A percentile compares a stretch with the other conserved stretches of the same genome.
These are phyloP conservation scores for Rhinogobio ventralis DNA, from an alignment of 2,797 vertebrate genomes.

Conservation along the genomic window DNA sequence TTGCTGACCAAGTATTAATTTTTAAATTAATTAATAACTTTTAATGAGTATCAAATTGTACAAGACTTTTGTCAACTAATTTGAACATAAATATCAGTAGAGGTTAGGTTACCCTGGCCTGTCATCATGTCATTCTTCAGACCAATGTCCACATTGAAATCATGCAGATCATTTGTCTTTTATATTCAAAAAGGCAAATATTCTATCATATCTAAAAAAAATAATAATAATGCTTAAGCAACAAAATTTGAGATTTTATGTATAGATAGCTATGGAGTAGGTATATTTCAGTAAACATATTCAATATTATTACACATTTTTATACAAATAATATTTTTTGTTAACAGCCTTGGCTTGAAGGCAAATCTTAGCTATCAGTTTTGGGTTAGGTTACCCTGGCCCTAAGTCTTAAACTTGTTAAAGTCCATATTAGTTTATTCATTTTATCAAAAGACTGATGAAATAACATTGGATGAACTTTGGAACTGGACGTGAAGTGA, in stretches of 20 bases:
- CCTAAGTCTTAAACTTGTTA: background rate
- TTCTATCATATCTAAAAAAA: too few relatives aligned
- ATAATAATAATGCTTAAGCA: too few relatives aligned
- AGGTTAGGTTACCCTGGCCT: constrained; percentile 50
- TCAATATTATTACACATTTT: background rate
- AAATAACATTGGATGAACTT: background rate
- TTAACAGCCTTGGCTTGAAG: background rate
- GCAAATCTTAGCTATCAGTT: background rate
- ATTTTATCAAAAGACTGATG: background rate
- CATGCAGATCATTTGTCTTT: background rate
- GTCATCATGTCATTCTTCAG: background rate
- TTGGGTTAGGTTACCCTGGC: constrained; percentile 5
- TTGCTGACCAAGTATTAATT: constrained; percentile 32
- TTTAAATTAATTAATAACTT: constrained; percentile 49
- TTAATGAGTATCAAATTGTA: background rate
- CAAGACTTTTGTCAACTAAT: background rate
- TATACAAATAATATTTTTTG: background rate
- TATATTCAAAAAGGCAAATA: background rate
- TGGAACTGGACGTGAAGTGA: background rate
- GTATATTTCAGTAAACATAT: too few relatives aligned
- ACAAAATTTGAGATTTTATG: too few relatives aligned
- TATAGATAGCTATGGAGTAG: background rate
- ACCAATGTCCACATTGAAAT: background rate
- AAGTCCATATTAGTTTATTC: constrained; percentile 7
- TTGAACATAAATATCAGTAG: background rate